Conservation (phyloP, 2,888 invertebrate genomes). For the Tetramorium bicarinatum region DNA sequence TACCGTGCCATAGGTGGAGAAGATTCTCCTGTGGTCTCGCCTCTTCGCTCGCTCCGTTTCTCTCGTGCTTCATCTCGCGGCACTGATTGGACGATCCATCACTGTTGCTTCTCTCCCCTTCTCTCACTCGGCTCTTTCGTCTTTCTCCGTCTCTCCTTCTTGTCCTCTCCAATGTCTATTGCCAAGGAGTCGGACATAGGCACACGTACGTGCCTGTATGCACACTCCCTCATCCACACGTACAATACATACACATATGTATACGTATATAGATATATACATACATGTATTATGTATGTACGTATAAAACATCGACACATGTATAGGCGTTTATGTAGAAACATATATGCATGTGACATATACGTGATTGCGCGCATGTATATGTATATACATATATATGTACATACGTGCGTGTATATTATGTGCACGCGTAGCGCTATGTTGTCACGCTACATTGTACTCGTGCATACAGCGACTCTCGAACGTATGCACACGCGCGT, state of each 20-base stretch:
- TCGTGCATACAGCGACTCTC: constrained; percentile 23
- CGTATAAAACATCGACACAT: neutral
- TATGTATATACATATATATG: neutral
- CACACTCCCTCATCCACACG: neutral
- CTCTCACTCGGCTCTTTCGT: constrained; percentile 59
- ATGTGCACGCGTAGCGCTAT: constrained; percentile 23
- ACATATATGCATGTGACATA: neutral
- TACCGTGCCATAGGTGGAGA: constrained; percentile 80
- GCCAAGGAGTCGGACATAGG: constrained; percentile 73
- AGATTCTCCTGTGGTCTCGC: constrained; percentile 72
- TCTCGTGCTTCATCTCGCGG: constrained; percentile 86
- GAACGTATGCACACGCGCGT: constrained; percentile 56
- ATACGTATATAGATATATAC: neutral
- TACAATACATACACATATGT: neutral
- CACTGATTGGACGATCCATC: constrained; percentile 89
- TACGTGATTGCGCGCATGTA: neutral
- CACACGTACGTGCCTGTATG: neutral
- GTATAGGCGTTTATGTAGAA: neutral
- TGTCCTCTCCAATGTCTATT: constrained; percentile 72
- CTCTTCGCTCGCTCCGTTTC: constrained; percentile 75
- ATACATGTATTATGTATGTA: neutral
- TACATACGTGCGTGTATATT: neutral
- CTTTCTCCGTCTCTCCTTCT: constrained; percentile 67
- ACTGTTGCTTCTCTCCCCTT: constrained; percentile 82
- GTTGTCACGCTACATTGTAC: constrained; percentile 39